Percentiles rank a stretch among this genome's conserved stretches.
These are phyloP conservation scores for Otus sunia DNA, from an alignment of 2,113 vertebrate species.

Conservation along the genomic window DNA sequence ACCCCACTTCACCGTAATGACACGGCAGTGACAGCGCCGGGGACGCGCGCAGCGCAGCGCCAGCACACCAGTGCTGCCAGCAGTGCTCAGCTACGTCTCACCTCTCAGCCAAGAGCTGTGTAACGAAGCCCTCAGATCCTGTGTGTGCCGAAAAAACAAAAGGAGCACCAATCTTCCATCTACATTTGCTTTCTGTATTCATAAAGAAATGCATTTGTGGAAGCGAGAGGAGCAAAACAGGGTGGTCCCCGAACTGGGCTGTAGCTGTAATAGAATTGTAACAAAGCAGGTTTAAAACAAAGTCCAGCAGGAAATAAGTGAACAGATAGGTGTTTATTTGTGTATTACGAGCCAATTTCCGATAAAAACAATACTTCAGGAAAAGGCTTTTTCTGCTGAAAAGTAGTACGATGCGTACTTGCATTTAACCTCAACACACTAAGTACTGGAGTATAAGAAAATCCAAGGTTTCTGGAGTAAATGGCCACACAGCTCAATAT, in stretches of 20 bases:
- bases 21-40: not conserved
- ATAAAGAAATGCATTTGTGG: not conserved
- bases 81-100: fast-evolving
- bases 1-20: not conserved
- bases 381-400: not conserved
- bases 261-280: not conserved
- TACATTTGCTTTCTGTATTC: not conserved
- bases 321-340: not conserved
- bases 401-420: not conserved
- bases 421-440: not conserved
- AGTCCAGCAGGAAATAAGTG: not conserved
- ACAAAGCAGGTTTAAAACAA: not conserved
- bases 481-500: not conserved
- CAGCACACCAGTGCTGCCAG: fast-evolving
- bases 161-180: not conserved
- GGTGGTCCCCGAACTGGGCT: fast-evolving
- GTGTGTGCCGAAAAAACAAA: not conserved
- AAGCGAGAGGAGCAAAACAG: not conserved
- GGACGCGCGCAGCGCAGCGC: fast-evolving
- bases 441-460: not conserved
- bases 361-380: not conserved
- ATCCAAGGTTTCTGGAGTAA: not conserved
- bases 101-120: not conserved
- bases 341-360: not conserved
- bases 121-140: not conserved